A percentile compares a stretch with the other conserved stretches of the same genome.
These are phyloP conservation scores for Epicauta chinensis DNA, from an alignment of 1,140 invertebrate genomes.

Conservation along the genomic window DNA sequence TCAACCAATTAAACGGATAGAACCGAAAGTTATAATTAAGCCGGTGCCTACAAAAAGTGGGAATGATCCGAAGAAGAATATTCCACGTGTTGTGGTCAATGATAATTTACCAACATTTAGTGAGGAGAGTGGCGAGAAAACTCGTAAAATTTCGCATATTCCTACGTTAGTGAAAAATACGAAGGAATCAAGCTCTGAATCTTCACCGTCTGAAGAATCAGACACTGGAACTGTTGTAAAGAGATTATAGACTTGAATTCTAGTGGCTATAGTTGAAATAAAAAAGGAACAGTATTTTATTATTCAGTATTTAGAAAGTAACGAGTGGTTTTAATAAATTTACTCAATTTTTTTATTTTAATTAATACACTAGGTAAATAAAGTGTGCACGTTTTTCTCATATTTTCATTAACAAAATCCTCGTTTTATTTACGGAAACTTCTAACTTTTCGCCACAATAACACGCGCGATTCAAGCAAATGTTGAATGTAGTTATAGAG, in stretches of 20 bases:
- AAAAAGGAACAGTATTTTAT: too few relatives aligned
- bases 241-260: constrained; percentile 11
- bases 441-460: background rate
- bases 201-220: constrained; percentile 36
- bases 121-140: background rate
- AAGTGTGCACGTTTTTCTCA: background rate
- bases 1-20: constrained; percentile 31
- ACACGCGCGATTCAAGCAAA: constrained; percentile 12
- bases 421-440: background rate
- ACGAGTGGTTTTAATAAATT: too few relatives aligned
- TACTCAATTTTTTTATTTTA: too few relatives aligned
- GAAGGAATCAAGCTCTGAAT: constrained; percentile 35
- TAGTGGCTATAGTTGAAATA: too few relatives aligned
- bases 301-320: too few relatives aligned
- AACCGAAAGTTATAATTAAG: constrained; percentile 39
- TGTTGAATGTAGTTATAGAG: constrained; percentile 6
- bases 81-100: constrained; percentile 33
- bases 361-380: too few relatives aligned
- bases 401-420: too few relatives aligned
- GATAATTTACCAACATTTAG: constrained; percentile 33
- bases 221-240: constrained; percentile 42
- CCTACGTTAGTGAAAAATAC: constrained; percentile 31
- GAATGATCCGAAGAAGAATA: constrained; percentile 26
- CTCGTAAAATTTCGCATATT: constrained; percentile 27
- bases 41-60: constrained; percentile 30